phyloP scores from a whole-genome alignment of 2,797 vertebrate genomes.

The Notolabrus celidotus region DNA sequence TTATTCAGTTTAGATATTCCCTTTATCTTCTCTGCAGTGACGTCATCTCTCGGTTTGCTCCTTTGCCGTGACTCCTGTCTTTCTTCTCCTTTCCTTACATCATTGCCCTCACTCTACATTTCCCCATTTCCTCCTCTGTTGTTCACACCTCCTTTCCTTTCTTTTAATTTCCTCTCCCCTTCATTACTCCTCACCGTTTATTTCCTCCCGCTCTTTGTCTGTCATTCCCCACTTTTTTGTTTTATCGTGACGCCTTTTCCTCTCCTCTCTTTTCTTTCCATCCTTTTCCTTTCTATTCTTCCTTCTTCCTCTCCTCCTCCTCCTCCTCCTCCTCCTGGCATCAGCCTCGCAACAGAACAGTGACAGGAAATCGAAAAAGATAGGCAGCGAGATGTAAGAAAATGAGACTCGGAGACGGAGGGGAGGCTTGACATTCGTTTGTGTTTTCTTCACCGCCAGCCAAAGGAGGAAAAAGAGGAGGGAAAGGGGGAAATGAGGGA shows the following conservation, averaged over 20 bases:
- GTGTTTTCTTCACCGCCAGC: constrained; percentile 31
- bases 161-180: background rate
- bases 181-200: background rate
- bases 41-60: background rate
- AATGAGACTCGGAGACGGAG: constrained; percentile 24
- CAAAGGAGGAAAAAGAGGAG: constrained; percentile 9
- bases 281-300: constrained; percentile 6
- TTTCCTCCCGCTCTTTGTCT: background rate
- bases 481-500: constrained; percentile 10
- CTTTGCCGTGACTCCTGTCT: background rate
- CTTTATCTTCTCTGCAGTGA: background rate
- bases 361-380: constrained; percentile 63
- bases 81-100: background rate
- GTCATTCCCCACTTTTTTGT: background rate
- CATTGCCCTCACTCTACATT: background rate
- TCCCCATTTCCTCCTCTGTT: background rate
- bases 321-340: constrained; percentile 5
- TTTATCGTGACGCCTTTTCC: background rate
- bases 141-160: background rate
- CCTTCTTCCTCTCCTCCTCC: background rate
- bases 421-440: constrained; percentile 27
- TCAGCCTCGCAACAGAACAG: constrained; percentile 20
- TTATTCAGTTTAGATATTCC: background rate
- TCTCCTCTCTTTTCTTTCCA: background rate
- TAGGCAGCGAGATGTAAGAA: constrained; percentile 20